Evolutionary conservation across 2,888 invertebrate species (phyloP).

Genomic region (Mactromeris polynyma): DNA sequence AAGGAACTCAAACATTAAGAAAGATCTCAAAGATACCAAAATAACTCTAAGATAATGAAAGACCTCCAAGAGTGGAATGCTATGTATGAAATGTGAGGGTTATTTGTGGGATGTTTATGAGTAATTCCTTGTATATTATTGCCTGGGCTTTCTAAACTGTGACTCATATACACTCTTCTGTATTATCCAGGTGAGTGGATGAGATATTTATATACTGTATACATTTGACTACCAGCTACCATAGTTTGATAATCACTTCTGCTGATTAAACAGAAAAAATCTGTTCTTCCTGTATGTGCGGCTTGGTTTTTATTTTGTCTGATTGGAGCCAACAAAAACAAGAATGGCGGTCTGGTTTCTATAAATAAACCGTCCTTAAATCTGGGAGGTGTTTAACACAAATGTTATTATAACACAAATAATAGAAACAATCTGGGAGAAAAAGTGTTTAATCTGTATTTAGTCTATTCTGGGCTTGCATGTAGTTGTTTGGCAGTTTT

Average conservation of each 20-base stretch:
- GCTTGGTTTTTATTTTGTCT: background rate
- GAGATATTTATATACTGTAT: background rate
- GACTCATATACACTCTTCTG: background rate
- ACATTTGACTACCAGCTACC: background rate
- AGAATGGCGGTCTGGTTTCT: background rate
- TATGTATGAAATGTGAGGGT: too few relatives aligned
- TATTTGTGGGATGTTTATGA: too few relatives aligned
- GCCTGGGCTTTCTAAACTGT: background rate
- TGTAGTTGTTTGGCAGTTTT: too few relatives aligned
- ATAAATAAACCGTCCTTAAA: background rate
- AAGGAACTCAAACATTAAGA: too few relatives aligned
- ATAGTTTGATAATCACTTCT: background rate
- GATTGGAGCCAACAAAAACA: constrained; percentile 3
- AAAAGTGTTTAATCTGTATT: too few relatives aligned
- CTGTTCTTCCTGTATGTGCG: background rate
- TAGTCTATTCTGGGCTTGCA: too few relatives aligned
- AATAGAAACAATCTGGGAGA: background rate
- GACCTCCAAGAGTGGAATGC: too few relatives aligned
- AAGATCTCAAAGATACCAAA: too few relatives aligned
- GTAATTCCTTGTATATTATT: too few relatives aligned
- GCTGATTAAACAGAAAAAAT: constrained; percentile 8
- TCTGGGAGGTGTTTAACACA: background rate
- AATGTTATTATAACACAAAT: background rate
- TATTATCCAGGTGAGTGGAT: constrained; percentile 1
- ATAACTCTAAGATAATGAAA: too few relatives aligned